phyloP scores from a whole-genome alignment of 1,140 invertebrate species.

The Zaprionus camerounensis region DNA sequence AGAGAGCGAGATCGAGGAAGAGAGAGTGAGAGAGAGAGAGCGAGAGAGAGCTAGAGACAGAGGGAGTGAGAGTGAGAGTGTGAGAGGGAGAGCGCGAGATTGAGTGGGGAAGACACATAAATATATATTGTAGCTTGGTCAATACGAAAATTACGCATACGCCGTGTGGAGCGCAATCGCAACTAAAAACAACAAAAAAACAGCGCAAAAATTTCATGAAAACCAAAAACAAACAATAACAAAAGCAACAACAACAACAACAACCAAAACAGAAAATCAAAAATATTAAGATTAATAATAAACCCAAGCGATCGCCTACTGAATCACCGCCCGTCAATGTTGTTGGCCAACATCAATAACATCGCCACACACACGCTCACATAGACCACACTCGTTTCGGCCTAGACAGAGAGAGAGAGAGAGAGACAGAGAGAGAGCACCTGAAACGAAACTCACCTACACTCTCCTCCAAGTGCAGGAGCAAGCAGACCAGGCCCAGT shows the following conservation, averaged over 20 bases:
- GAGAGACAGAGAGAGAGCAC: no score
- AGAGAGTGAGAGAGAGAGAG: neutral
- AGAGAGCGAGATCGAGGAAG: neutral
- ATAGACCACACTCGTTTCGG: neutral
- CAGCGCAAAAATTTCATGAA: conserved; percentile 2
- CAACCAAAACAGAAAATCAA: neutral
- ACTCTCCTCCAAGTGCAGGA: neutral
- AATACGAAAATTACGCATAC: conserved; percentile 72
- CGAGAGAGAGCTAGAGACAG: neutral
- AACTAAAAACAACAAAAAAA: conserved; percentile 27
- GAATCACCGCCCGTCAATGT: conserved; percentile 31
- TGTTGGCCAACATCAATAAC: conserved; percentile 14
- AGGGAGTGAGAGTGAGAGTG: neutral
- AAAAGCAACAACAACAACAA: neutral
- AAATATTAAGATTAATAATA: conserved; percentile 41
- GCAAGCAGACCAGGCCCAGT: neutral
- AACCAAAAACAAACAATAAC: conserved; percentile 3
- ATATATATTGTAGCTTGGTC: conserved; percentile 46
- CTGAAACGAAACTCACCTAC: neutral
- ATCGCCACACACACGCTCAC: neutral
- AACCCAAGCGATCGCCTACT: conserved; percentile 22
- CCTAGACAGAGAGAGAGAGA: neutral
- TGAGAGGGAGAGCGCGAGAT: conserved; percentile 6
- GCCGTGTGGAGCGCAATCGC: conserved; percentile 63
- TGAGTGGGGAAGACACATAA: conserved; percentile 4